A percentile compares a stretch with the other conserved stretches of the same genome.
Evolutionary conservation across 2,113 vertebrate genomes (phyloP).

Genomic region (Patagioenas fasciata): DNA sequence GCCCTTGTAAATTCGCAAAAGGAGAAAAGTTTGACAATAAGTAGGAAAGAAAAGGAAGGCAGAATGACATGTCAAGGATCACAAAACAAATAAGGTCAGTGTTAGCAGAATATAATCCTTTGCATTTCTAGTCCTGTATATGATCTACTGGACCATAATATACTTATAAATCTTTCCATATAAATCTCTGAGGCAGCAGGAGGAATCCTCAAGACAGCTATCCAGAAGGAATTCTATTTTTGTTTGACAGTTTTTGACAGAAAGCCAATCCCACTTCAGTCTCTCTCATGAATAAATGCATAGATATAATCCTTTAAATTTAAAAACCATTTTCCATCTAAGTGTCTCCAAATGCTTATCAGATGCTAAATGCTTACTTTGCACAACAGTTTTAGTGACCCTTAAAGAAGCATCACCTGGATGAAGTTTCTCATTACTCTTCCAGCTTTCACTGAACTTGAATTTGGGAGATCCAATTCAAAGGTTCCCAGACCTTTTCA

Average conservation of each 20-base stretch:
- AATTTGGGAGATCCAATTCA: not conserved
- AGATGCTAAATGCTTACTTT: not conserved
- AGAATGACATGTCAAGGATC: not conserved
- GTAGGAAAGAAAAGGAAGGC: not conserved
- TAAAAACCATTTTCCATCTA: not conserved
- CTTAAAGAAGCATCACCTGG: not conserved
- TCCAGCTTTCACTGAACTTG: not conserved
- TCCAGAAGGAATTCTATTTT: constrained; percentile 49
- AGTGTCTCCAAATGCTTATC: not conserved
- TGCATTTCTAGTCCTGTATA: not conserved
- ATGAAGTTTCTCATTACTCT: not conserved
- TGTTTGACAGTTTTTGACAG: constrained; percentile 43
- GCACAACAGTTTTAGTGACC: not conserved
- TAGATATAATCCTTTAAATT: not conserved
- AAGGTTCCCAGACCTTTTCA: not conserved
- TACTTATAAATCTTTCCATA: not conserved
- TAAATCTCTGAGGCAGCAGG: not conserved
- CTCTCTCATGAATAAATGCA: constrained; percentile 19
- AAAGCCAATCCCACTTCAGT: constrained; percentile 3
- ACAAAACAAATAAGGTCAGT: not conserved
- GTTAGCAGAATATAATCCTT: not conserved
- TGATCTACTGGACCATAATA: not conserved
- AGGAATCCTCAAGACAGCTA: not conserved
- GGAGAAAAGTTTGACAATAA: not conserved
- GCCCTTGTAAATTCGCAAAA: not conserved